These are phyloP conservation scores for Rhyacophila evoluta DNA, from an alignment of 2,888 invertebrate species.

Conservation along the genomic window DNA sequence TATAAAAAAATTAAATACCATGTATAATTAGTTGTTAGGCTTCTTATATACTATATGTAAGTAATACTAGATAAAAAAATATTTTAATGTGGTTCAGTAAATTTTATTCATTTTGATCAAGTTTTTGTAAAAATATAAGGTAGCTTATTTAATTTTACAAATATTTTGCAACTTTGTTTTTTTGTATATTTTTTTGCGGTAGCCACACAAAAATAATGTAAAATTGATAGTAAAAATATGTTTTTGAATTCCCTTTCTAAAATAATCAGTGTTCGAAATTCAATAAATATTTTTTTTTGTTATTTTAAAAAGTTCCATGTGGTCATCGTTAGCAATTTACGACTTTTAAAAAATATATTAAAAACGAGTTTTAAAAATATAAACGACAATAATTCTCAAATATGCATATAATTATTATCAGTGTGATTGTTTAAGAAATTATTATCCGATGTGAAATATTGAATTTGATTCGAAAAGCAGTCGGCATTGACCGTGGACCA, in stretches of 20 bases:
- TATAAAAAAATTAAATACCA: too few species aligned
- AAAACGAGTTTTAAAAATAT: background rate
- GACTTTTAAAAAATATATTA: background rate
- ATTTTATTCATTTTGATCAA: too few species aligned
- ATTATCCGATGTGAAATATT: background rate
- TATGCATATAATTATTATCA: background rate
- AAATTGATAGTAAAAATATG: background rate
- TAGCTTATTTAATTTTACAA: too few species aligned
- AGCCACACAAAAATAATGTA: too few species aligned
- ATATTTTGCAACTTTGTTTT: too few species aligned
- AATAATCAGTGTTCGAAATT: background rate
- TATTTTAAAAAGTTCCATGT: background rate
- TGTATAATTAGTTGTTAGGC: too few species aligned
- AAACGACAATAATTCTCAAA: background rate
- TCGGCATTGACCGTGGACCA: constrained; percentile 3
- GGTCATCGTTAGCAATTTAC: background rate
- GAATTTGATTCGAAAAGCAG: constrained; percentile 4
- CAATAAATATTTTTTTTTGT: background rate
- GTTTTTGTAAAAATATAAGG: too few species aligned
- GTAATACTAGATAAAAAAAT: too few species aligned
- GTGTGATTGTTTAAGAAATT: background rate
- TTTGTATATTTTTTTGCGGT: too few species aligned
- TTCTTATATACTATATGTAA: too few species aligned
- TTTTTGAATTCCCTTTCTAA: background rate
- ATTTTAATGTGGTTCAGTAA: too few species aligned